These are phyloP conservation scores for Coilia nasus DNA, from an alignment of 2,797 vertebrate species.

Conservation along the genomic window DNA sequence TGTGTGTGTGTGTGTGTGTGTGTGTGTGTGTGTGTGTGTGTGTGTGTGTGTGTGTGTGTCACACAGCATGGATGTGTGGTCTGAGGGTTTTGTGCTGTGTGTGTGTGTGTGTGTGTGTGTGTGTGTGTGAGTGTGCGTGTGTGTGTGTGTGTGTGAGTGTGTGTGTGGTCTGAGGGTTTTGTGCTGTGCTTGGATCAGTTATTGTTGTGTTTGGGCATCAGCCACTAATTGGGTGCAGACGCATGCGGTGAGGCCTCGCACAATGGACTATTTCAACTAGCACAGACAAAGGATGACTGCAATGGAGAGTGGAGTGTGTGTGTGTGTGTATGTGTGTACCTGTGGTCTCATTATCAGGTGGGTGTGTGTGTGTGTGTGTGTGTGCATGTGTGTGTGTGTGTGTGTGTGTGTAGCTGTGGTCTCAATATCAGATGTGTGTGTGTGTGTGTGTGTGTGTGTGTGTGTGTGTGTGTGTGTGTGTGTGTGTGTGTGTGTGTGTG, in stretches of 20 bases:
- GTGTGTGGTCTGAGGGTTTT: neutral
- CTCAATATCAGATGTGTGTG: no score
- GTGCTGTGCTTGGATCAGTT: neutral
- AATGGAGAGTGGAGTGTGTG: neutral
- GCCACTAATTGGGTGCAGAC: neutral
- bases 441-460: neutral
- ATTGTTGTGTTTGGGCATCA: neutral
- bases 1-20: no score
- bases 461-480: neutral
- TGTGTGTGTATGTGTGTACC: neutral
- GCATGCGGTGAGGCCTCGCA: neutral
- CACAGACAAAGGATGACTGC: neutral
- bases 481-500: neutral
- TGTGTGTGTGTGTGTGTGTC: no score
- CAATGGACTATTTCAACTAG: neutral
- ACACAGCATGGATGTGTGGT: no score
- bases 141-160: neutral
- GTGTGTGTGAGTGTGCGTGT: neutral
- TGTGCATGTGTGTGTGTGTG: neutral
- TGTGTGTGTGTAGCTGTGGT: no score
- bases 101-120: neutral
- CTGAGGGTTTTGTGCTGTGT: neutral
- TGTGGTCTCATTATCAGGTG: no score
- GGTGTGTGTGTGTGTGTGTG: neutral
- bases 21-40: neutral